Percentiles rank a stretch among this genome's conserved stretches.
These are phyloP conservation scores for Paraescarpia echinospica DNA, from an alignment of 1,140 invertebrate species.

Conservation along the genomic window DNA sequence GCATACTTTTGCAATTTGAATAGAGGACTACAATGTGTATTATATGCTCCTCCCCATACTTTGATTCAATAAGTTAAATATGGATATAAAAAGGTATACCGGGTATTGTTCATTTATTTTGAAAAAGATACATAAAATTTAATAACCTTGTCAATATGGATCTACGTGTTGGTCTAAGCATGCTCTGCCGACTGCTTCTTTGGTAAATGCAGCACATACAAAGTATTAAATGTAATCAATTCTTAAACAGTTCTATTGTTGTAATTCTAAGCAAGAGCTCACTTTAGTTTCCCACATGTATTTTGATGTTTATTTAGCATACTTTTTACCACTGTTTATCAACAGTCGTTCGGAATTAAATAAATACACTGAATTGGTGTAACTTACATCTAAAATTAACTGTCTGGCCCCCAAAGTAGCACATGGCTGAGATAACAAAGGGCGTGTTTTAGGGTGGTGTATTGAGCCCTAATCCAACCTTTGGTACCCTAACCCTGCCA, in stretches of 20 bases:
- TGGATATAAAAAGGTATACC: too few species aligned
- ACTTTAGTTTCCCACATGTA: neutral
- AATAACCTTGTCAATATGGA: neutral
- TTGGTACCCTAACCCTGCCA: neutral
- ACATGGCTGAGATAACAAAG: neutral
- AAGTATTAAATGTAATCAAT: neutral
- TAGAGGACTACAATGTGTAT: too few species aligned
- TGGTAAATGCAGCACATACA: neutral
- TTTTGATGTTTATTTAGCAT: neutral
- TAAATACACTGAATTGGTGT: neutral
- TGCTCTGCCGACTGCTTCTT: neutral
- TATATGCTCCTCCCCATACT: too few species aligned
- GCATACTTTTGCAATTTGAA: too few species aligned
- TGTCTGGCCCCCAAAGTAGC: neutral
- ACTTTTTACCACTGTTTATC: neutral
- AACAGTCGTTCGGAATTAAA: neutral
- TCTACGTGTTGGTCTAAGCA: neutral
- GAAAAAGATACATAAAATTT: neutral
- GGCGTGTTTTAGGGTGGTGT: neutral
- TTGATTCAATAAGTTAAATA: too few species aligned
- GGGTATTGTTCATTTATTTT: neutral
- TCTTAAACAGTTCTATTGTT: neutral
- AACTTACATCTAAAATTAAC: conserved; percentile 9
- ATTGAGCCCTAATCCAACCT: neutral
- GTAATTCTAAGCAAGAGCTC: neutral